phyloP scores from a whole-genome alignment of 2,113 vertebrate genomes.

The Steatornis caripensis region DNA sequence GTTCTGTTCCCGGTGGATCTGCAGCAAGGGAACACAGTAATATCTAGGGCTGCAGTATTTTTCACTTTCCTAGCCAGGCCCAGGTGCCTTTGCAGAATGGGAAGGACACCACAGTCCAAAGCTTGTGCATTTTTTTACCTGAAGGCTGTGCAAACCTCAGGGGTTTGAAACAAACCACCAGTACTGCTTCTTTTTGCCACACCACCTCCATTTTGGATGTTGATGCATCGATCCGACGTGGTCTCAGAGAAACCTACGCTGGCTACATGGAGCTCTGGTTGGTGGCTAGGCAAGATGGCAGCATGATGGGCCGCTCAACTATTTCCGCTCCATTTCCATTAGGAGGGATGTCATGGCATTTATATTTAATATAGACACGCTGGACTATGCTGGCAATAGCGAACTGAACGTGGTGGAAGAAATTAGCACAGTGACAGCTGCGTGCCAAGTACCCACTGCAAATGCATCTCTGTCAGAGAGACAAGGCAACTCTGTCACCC shows the following conservation, averaged over 20 bases:
- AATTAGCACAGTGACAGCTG: neutral
- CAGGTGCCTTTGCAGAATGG: accelerated
- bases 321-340: neutral
- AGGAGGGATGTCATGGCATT: neutral
- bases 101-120: neutral
- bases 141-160: neutral
- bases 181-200: neutral
- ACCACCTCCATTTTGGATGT: neutral
- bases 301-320: neutral
- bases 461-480: neutral
- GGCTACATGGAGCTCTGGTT: accelerated
- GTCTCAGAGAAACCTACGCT: accelerated
- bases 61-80: neutral
- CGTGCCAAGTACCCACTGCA: neutral
- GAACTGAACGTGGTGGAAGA: neutral
- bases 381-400: neutral
- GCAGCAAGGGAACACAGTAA: accelerated
- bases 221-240: accelerated
- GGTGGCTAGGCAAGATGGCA: neutral
- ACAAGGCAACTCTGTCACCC: neutral
- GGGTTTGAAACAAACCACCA: too few species aligned
- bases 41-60: accelerated
- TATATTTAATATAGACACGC: neutral
- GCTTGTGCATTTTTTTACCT: neutral
- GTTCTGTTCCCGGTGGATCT: neutral